These are phyloP conservation scores for Neodiprion fabricii DNA, from an alignment of 1,140 invertebrate species.

Conservation along the genomic window DNA sequence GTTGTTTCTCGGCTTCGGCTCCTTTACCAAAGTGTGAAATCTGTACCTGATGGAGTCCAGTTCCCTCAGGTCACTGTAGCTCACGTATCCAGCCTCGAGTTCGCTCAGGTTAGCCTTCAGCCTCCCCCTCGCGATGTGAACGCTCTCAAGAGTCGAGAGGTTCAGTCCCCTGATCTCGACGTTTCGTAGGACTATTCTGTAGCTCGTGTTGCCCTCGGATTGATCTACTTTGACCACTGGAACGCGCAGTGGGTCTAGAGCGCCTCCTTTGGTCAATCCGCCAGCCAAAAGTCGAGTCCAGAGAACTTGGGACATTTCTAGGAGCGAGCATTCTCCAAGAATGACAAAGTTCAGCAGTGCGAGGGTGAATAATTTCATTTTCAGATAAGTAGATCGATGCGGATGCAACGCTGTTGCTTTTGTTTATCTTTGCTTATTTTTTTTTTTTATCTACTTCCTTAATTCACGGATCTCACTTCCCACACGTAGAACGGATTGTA, in stretches of 20 bases:
- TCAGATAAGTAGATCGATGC: neutral
- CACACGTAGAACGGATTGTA: slow-evolving; percentile 46
- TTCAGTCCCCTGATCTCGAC: slow-evolving; percentile 54
- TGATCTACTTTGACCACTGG: slow-evolving; percentile 56
- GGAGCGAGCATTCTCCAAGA: slow-evolving; percentile 31
- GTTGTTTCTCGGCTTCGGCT: slow-evolving; percentile 28
- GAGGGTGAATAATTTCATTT: slow-evolving; percentile 36
- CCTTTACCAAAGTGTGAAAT: slow-evolving; percentile 53
- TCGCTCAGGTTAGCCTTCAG: slow-evolving; percentile 53
- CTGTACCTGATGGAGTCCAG: slow-evolving; percentile 53
- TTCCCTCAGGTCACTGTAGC: slow-evolving; percentile 49
- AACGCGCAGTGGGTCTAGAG: slow-evolving; percentile 49
- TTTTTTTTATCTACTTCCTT: slow-evolving; percentile 18
- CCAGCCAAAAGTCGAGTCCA: slow-evolving; percentile 50
- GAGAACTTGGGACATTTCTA: slow-evolving; percentile 51
- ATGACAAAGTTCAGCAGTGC: slow-evolving; percentile 19
- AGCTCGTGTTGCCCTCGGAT: slow-evolving; percentile 53
- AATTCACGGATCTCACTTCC: slow-evolving; percentile 30
- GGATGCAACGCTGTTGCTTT: neutral
- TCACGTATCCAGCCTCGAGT: slow-evolving; percentile 53
- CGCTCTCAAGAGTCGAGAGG: slow-evolving; percentile 48
- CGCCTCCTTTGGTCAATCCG: slow-evolving; percentile 43
- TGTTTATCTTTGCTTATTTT: neutral
- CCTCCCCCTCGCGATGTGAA: slow-evolving; percentile 47
- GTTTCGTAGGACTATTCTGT: slow-evolving; percentile 49